Evolutionary conservation across 2,888 invertebrate species (phyloP).

Genomic region (Empis stercorea): DNA sequence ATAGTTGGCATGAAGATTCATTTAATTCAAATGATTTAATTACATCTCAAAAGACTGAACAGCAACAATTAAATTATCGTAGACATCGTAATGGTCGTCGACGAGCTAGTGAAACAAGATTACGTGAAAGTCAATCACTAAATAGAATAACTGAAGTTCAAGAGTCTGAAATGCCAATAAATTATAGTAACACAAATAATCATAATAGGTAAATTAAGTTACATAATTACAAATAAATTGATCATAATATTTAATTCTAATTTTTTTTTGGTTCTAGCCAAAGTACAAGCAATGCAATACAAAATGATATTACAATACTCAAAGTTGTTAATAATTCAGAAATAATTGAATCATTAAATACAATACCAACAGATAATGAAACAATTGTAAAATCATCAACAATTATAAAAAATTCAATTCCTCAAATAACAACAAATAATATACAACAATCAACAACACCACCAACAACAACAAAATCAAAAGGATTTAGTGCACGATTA

Average conservation of each 20-base stretch:
- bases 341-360: not conserved
- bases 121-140: constrained; percentile 71
- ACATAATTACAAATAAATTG: constrained; percentile 7
- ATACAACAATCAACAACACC: too few relatives aligned
- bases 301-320: too few relatives aligned
- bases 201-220: constrained; percentile 21
- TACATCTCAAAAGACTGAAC: constrained; percentile 12
- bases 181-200: constrained; percentile 22
- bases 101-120: constrained; percentile 47
- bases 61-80: constrained; percentile 19
- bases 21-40: constrained; percentile 18
- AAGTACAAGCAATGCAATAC: constrained; percentile 20
- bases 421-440: constrained; percentile 23
- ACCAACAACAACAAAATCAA: constrained; percentile 11
- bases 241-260: constrained; percentile 1
- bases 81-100: constrained; percentile 43
- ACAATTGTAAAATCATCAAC: not conserved
- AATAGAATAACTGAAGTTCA: constrained; percentile 79
- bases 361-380: not conserved
- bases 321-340: not conserved
- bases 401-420: constrained; percentile 25
- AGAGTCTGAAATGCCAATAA: constrained; percentile 41
- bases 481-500: constrained; percentile 16
- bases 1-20: constrained; percentile 9
- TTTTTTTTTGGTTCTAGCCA: constrained; percentile 17